A percentile compares a stretch with the other conserved stretches of the same genome.
phyloP scores from a whole-genome alignment of 2,797 vertebrate species.

The Arctocebus calabarensis region DNA sequence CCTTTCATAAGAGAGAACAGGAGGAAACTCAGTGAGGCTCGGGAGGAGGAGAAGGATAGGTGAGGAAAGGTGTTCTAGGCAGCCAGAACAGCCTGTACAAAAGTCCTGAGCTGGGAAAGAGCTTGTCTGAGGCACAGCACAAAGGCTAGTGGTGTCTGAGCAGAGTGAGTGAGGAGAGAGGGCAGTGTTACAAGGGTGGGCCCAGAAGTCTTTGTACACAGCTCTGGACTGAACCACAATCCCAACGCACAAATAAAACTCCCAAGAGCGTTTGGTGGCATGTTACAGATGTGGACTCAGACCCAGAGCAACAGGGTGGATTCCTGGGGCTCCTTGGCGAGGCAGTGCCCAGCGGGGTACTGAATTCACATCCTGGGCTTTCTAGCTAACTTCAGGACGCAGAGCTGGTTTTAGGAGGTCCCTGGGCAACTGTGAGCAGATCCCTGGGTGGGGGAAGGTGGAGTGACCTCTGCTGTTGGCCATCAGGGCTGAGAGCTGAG shows the following conservation, averaged over 20 bases:
- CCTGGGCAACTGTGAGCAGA: neutral
- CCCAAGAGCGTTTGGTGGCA: neutral
- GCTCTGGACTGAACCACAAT: neutral
- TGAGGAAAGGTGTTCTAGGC: neutral
- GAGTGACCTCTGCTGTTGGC: neutral
- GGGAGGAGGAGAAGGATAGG: neutral
- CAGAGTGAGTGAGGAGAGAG: neutral
- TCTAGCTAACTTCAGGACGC: too few relatives aligned
- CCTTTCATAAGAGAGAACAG: neutral
- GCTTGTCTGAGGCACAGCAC: neutral
- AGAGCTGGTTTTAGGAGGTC: neutral
- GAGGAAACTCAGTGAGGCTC: neutral
- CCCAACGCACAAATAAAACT: neutral
- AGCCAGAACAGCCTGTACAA: neutral
- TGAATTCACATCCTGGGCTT: neutral
- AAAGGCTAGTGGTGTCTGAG: neutral
- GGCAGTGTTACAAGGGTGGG: neutral
- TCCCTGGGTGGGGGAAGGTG: neutral
- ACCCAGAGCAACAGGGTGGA: neutral
- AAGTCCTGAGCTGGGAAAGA: neutral
- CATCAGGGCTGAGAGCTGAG: neutral
- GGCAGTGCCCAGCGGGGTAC: too few relatives aligned
- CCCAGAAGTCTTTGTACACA: too few relatives aligned
- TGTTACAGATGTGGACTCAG: neutral
- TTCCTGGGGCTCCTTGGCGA: neutral